Evolutionary conservation across 2,113 vertebrate genomes (phyloP).

Genomic region (Miniopterus natalensis): DNA sequence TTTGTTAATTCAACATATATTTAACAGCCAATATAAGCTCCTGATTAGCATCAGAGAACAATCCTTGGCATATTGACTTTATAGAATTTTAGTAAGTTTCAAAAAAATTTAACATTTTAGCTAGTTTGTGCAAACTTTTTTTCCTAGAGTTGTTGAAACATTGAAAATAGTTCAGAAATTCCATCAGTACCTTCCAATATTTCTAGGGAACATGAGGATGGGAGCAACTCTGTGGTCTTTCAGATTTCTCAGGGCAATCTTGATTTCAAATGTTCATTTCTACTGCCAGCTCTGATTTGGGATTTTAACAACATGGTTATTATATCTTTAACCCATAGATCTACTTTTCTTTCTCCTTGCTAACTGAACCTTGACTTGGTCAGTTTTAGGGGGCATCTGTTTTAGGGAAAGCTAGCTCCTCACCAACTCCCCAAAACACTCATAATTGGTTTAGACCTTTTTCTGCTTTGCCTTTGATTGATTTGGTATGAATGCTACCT

Average conservation of each 20-base stretch:
- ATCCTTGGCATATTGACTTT: background rate
- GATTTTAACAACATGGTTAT: background rate
- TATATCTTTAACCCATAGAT: background rate
- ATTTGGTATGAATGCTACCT: background rate
- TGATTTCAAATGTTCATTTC: constrained; percentile 11
- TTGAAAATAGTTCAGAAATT: constrained; percentile 31
- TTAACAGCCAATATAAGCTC: background rate
- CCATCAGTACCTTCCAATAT: background rate
- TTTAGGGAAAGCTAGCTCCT: background rate
- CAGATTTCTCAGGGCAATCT: background rate
- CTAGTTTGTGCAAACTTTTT: background rate
- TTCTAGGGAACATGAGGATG: background rate
- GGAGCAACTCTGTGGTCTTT: background rate
- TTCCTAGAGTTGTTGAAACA: background rate
- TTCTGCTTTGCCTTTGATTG: background rate
- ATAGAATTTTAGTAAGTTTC: background rate
- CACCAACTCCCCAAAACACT: background rate
- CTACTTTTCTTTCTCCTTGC: background rate
- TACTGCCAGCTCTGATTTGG: background rate
- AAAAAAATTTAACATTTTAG: background rate
- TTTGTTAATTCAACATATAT: background rate
- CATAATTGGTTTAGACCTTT: background rate
- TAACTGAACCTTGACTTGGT: background rate
- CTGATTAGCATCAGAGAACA: background rate
- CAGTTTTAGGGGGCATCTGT: background rate